Base-by-base conservation (phyloP, 2,888 invertebrate species). In the Noctua janthe region DNA sequence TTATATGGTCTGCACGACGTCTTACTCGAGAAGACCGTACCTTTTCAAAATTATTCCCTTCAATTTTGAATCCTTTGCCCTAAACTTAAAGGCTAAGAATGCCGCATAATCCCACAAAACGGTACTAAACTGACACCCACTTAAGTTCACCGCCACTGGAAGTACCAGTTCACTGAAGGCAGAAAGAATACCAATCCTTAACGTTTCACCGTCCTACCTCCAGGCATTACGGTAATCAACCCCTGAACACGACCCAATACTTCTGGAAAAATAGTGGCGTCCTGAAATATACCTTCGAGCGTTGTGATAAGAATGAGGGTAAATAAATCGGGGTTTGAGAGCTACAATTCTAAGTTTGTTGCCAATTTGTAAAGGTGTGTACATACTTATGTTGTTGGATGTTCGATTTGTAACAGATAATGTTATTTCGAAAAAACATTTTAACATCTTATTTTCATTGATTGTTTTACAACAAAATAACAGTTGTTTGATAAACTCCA, bases 171-270 rank as follows among this genome's bases (percentile, higher is more conserved):
- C 56, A 78, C n/a, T 67, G 74, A 72, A 82, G 73, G 59, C 47
- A 71, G 86, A 86, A 91, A 91, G 90, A 90, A 90, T 89, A 88
- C 90, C 84, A 90, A 91, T 85, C 66, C 88, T 85, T 83, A 87
- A 87, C 89, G 89, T 88, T 90, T 86, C 89, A 92, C 90, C 92
- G 93, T 92, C 92, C 93, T 92, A 94, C 93, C 93, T 93, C 84
- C 88, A 88, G 88, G 88, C 92, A 93, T 94, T 92, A 93, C 93
- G 91, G 92, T 95, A 94, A 95, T 94, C 94, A 94, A 94, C 93
- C 92, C 91, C 49, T 23, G 6, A 75, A 80, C 71, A 75, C 23
- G 3, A 23, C 10, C 51, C 15, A 59, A 59, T 59, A 47, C 49
- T 23, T 15, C 17, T 70, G 49, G 2, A 43, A 73, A 83, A 66